Base-by-base conservation (phyloP, 2,888 invertebrate species). In the Zootermopsis nevadensis region DNA sequence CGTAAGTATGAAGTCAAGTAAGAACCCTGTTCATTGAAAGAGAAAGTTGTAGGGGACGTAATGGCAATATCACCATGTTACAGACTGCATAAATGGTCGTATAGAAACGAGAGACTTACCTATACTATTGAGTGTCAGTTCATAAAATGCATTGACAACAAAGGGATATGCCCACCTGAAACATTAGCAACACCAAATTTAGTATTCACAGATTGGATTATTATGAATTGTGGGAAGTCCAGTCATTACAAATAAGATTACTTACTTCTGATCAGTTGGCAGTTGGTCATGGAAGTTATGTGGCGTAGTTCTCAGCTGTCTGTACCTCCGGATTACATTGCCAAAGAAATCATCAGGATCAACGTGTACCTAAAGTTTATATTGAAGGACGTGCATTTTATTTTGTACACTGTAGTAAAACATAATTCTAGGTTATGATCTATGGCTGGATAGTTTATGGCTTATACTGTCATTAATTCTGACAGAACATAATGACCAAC, bases 141-240 rank as follows among this genome's bases (percentile, higher is more conserved):
- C 90, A 86, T 91, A 91, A 86, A 90, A 91, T 33, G 91, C 91
- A 86, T 90, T 91, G 66, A 91, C 90, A 24, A 90, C 88, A 86
- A 89, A 91, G 0, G 91, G 91, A 86, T 89, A 89, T 24, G 90
- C 89, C 89, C 90, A 90, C 82, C 91, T 90, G 86, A 19, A 86
- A 86, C 7, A 77, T 8, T 67, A 31, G n/a, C 38, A 55, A 24
- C 6, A 22, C 55, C 55, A 55, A 55, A 48, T 19, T 12, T n/a
- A 55, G 55, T 19, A n/a, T 15, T 55, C 6, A 55, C n/a, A 6
- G 12, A 55, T 22, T 6, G 55, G 12, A 55, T 1, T 12, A 6
- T 24, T 22, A 55, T 55, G n/a, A 6, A 55, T 19, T 22, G 22
- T n/a, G 55, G 22, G 55, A 8, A 6, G 55, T 2, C 30, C 2